A percentile compares a stretch with the other conserved stretches of the same genome.
Conservation (phyloP, 2,888 invertebrate genomes). For the Miltochrista miniata region DNA sequence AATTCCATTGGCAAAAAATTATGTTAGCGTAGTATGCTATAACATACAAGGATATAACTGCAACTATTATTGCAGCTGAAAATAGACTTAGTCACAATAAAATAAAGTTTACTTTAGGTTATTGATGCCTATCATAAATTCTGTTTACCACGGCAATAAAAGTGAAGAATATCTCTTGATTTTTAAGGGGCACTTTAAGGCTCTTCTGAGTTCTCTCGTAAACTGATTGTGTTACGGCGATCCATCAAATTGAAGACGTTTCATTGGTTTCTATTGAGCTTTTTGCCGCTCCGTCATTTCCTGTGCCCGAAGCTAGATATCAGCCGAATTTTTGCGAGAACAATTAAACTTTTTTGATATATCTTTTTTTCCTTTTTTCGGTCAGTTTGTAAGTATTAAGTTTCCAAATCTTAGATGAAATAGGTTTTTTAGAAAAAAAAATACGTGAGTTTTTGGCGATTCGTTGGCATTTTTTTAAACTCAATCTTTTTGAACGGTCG, state of each 20-base stretch:
- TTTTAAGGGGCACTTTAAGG: constrained; percentile 79
- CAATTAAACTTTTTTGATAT: constrained; percentile 67
- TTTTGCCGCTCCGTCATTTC: constrained; percentile 69
- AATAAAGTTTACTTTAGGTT: constrained; percentile 9
- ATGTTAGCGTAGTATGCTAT: constrained; percentile 7
- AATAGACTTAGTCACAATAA: rapidly evolving
- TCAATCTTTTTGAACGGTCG: constrained; percentile 42
- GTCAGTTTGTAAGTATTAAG: constrained; percentile 72
- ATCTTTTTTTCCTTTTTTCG: constrained; percentile 59
- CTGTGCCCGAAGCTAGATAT: constrained; percentile 67
- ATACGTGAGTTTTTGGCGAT: constrained; percentile 50
- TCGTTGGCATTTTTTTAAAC: constrained; percentile 45
- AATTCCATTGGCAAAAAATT: constrained; percentile 1
- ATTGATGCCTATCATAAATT: constrained; percentile 18
- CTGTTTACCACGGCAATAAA: constrained; percentile 50
- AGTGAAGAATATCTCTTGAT: constrained; percentile 79
- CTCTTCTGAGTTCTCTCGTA: constrained; percentile 62
- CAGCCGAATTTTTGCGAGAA: constrained; percentile 72
- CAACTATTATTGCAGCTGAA: neutral
- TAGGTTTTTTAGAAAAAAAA: constrained; percentile 59
- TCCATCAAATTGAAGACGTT: constrained; percentile 77
- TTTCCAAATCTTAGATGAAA: constrained; percentile 62
- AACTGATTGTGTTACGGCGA: constrained; percentile 79
- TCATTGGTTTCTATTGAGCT: constrained; percentile 68
- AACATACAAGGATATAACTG: constrained; percentile 4